Evolutionary conservation across 2,888 invertebrate genomes (phyloP), one percentile per base, ranked within the genome.

Genomic region (Odontocerum albicorne): DNA sequence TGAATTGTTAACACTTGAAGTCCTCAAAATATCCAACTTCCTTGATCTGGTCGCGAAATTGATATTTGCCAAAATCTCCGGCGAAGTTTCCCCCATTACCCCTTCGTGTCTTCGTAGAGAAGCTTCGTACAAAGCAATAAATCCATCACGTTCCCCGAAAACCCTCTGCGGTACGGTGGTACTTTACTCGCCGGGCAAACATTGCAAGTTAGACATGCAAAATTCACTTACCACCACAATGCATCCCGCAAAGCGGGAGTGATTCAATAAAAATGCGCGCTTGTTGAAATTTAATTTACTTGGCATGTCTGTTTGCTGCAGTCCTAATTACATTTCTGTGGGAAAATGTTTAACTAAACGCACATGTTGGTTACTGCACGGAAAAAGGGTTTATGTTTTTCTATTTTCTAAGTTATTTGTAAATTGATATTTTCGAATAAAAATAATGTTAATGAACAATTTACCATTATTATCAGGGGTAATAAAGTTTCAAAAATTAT

Each of bases 181-280:
- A n/a, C n/a, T n/a, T n/a, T n/a, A n/a, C n/a, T n/a, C 13, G 13
- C 13, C 12, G 36, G 15, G 36, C 15, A 36, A 36, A 36, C 12
- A 36, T 12, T 36, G 36, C 15, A 15, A 7, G 6, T 4, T 8
- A 36, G 36, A n/a, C 36, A 36, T 36, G 36, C 36, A 36, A 36
- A 36, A 36, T 36, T 36, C 36, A 36, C 13, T 36, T 36, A 13
- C 36, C 8, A 15, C n/a, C 36, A 36, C 36, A 36, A 36, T 36
- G 36, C 12, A 36, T 8, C 36, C 36, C 15, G 10, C 27, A 27
- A 10, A 27, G 10, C 27, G 27, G 27, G 6, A 27, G 4, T 27
- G 4, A 7, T 4, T 27, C 27, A 27, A 27, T 27, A 27, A 27
- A 27, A 27, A 27, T 27, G 27, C 27, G 27, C 10, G 27, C 6